A percentile compares a stretch with the other conserved stretches of the same genome.
These are phyloP conservation scores for Macropis europaea DNA, from an alignment of 2,888 invertebrate species.

Conservation along the genomic window DNA sequence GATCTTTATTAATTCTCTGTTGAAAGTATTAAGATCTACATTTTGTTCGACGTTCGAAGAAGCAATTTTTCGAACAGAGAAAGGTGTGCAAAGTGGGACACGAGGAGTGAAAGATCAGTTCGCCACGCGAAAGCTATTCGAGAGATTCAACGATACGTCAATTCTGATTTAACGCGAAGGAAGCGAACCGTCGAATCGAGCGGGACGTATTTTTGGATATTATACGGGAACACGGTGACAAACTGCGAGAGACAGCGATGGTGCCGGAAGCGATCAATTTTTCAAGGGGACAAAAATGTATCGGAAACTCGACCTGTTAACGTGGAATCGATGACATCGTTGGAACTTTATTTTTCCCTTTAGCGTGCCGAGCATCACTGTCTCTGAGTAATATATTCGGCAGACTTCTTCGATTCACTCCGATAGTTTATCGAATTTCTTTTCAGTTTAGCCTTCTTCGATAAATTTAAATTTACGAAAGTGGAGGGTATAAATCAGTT, in stretches of 20 bases:
- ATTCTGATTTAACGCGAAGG: not conserved
- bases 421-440: not conserved
- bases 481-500: too few relatives aligned
- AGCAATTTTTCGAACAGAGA: too few relatives aligned
- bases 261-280: slow-evolving; percentile 22
- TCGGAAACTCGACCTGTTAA: slow-evolving; percentile 31
- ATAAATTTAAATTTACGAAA: too few relatives aligned
- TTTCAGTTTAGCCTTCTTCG: not conserved
- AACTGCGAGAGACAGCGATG: slow-evolving; percentile 3
- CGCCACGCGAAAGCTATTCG: too few relatives aligned
- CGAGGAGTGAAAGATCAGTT: too few relatives aligned
- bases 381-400: slow-evolving; percentile 29
- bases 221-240: slow-evolving; percentile 4
- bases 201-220: slow-evolving; percentile 14
- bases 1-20: too few relatives aligned
- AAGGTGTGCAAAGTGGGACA: too few relatives aligned
- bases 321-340: slow-evolving; percentile 39
- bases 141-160: not conserved
- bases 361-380: slow-evolving; percentile 35
- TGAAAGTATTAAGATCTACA: too few relatives aligned
- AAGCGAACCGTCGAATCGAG: not conserved
- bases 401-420: slow-evolving; percentile 7
- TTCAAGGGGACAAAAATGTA: slow-evolving; percentile 25
- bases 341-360: slow-evolving; percentile 42
- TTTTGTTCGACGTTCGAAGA: too few relatives aligned